Evolutionary conservation across 2,797 vertebrate species (phyloP).

Genomic region (Echiichthys vipera): DNA sequence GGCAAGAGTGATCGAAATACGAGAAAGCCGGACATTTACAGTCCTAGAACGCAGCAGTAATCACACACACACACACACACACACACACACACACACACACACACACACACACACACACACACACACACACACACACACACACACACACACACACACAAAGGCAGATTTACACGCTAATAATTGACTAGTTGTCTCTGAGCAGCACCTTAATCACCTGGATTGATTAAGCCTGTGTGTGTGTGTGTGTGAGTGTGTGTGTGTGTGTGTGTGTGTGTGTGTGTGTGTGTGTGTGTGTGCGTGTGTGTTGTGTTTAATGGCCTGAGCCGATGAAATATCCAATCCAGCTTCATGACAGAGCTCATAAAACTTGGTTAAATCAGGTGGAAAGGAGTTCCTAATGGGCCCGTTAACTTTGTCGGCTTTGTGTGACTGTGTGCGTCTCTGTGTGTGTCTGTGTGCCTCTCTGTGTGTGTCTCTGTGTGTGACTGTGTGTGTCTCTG

Average conservation of each 20-base stretch:
- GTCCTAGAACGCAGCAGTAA: conserved; percentile 2
- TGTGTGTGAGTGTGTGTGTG: background rate
- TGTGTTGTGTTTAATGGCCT: conserved; percentile 12
- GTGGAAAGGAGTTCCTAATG: background rate
- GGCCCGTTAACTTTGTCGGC: background rate
- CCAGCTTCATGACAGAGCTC: conserved; percentile 27
- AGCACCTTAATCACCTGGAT: conserved; percentile 52
- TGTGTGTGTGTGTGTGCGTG: background rate
- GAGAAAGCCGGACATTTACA: conserved; percentile 37
- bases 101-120: background rate
- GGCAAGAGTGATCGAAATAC: conserved; percentile 54
- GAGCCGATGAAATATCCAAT: conserved; percentile 9
- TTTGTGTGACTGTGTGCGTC: background rate
- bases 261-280: background rate
- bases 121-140: background rate
- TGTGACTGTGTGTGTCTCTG: background rate
- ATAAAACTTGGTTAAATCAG: conserved; percentile 30
- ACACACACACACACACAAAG: no score
- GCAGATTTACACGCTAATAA: conserved; percentile 13
- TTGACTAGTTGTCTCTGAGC: conserved; percentile 47
- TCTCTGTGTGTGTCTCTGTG: background rate
- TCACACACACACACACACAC: conserved; percentile 6
- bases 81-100: conserved; percentile 3
- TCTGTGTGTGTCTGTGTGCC: no score
- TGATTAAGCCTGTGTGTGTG: conserved; percentile 30